These are phyloP conservation scores for Tringa solitaria DNA, from an alignment of 2,113 vertebrate species.

Conservation along the genomic window DNA sequence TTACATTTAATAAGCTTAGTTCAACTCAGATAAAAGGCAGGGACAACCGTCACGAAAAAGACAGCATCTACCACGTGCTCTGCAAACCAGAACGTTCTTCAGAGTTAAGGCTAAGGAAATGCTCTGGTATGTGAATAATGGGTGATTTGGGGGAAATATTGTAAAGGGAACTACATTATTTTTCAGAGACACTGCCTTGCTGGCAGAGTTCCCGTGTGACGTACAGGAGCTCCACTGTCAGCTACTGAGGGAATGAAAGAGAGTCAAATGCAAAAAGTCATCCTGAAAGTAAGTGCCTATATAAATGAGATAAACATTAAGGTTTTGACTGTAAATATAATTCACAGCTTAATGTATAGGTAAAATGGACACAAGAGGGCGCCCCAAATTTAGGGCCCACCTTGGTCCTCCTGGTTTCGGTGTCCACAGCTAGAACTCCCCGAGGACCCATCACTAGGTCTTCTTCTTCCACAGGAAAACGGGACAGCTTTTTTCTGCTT, in stretches of 20 bases:
- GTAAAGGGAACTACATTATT: not conserved
- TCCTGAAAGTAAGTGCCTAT: not conserved
- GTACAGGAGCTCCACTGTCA: not conserved
- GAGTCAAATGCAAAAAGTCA: not conserved
- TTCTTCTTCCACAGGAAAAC: not conserved
- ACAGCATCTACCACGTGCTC: not conserved
- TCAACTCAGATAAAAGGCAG: not conserved
- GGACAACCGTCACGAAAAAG: not conserved
- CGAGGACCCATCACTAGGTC: not conserved
- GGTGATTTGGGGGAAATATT: not conserved
- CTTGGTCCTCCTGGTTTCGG: accelerated
- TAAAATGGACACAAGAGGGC: not conserved
- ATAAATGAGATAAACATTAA: not conserved
- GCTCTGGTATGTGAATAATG: not conserved
- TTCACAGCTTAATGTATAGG: not conserved
- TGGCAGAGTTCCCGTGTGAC: not conserved
- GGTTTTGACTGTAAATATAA: not conserved
- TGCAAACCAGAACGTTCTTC: not conserved
- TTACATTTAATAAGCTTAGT: not conserved
- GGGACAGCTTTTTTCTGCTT: not conserved
- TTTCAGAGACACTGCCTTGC: not conserved
- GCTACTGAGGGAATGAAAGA: not conserved
- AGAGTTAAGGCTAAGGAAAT: not conserved
- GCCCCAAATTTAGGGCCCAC: not conserved
- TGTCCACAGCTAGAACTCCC: not conserved